Conservation (phyloP, 1,140 invertebrate species). For the Drosophila lini region DNA sequence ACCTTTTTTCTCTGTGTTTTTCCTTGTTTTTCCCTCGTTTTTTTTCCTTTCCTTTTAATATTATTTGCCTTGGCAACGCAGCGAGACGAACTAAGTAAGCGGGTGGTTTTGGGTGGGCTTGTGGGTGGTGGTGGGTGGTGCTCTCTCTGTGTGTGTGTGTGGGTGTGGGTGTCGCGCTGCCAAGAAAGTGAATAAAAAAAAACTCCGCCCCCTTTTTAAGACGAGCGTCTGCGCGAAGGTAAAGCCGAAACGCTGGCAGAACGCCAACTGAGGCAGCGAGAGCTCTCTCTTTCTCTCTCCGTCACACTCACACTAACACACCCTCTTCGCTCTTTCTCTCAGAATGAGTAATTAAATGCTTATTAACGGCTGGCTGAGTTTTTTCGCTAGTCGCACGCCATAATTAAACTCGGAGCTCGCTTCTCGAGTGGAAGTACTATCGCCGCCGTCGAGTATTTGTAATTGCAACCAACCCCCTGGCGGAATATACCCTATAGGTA, state of each 20-base stretch:
- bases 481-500: neutral
- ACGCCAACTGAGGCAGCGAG: conserved; percentile 58
- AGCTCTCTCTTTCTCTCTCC: conserved; percentile 48
- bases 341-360: conserved; percentile 81
- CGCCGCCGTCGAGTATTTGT: conserved; percentile 17
- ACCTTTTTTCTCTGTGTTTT: conserved; percentile 19
- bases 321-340: conserved; percentile 33
- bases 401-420: conserved; percentile 73
- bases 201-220: conserved; percentile 84
- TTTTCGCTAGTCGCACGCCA: conserved; percentile 74
- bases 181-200: conserved; percentile 68
- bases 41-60: conserved; percentile 33
- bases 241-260: conserved; percentile 45
- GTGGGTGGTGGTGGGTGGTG: neutral
- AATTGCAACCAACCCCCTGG: conserved; percentile 45
- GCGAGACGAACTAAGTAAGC: conserved; percentile 54
- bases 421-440: conserved; percentile 38
- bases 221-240: conserved; percentile 81
- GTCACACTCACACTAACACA: conserved; percentile 7
- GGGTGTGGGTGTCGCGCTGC: conserved; percentile 48
- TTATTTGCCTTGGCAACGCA: conserved; percentile 72
- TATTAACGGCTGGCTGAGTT: conserved; percentile 81
- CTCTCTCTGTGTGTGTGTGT: conserved; percentile 5
- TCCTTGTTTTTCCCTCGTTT: neutral
- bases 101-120: conserved; percentile 20